A percentile compares a stretch with the other conserved stretches of the same genome.
These are phyloP conservation scores for Dorcus parallelipipedus DNA, from an alignment of 2,888 invertebrate genomes.

Conservation along the genomic window DNA sequence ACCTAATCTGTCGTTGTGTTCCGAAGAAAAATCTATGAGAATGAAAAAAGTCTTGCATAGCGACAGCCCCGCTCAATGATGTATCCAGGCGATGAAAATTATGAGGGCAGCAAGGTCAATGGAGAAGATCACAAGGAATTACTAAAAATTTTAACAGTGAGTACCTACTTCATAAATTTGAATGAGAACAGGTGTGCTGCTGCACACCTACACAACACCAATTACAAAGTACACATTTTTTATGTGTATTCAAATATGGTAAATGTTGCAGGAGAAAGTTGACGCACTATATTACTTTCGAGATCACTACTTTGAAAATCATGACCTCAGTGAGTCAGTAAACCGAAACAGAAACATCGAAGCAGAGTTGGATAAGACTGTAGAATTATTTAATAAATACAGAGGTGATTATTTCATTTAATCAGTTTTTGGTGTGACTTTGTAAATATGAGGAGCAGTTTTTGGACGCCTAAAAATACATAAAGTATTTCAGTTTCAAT, in stretches of 20 bases:
- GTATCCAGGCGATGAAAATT: constrained; percentile 12
- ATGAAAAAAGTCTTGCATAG: constrained; percentile 8
- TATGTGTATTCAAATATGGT: neutral
- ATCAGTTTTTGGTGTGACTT: neutral
- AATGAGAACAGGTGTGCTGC: constrained; percentile 31
- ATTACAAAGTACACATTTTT: constrained; percentile 1
- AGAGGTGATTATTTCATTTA: constrained; percentile 53
- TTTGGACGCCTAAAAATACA: neutral
- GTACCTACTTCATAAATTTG: constrained; percentile 12
- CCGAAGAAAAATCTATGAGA: neutral
- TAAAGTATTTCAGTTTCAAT: constrained; percentile 3
- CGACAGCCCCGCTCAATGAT: constrained; percentile 7
- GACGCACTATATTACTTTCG: constrained; percentile 64
- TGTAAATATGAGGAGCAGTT: too few species aligned
- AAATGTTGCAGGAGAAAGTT: constrained; percentile 60
- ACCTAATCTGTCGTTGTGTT: too few species aligned
- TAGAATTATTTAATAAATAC: constrained; percentile 62
- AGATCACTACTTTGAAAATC: constrained; percentile 76
- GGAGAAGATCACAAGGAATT: constrained; percentile 27
- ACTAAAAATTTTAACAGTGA: constrained; percentile 36
- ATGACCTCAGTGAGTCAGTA: constrained; percentile 64
- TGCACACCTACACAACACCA: constrained; percentile 20
- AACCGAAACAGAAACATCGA: constrained; percentile 65
- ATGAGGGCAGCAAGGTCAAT: constrained; percentile 16
- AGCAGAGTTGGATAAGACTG: constrained; percentile 58